Base-by-base conservation (phyloP, 2,797 vertebrate genomes). In the Martes flavigula region DNA sequence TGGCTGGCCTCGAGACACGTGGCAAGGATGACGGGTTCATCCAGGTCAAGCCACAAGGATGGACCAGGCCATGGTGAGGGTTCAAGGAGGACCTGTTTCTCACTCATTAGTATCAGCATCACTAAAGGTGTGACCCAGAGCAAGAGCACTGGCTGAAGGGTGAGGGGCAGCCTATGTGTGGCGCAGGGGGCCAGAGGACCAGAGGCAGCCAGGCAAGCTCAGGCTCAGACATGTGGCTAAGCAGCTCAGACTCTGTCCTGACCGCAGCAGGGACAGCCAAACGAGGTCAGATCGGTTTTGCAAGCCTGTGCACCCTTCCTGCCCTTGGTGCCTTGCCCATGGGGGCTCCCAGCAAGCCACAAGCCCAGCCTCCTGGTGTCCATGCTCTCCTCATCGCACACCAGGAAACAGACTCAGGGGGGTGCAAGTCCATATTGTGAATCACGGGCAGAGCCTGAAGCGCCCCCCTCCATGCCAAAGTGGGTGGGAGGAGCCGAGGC, bases 91-190 rank as follows among this genome's bases (percentile, higher is more conserved):
- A 73, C 72, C 15, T 27, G 15, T 68, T 11, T 35, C 51, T 81
- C 32, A 51, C 11, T 70, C n/a, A 64, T 62, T 27, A 23, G 40
- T 12, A 35, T 13, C 81, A 58, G 14, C 58, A 56, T 32, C 60
- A 30, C 9, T 35, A 27, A 92, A 54, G 7, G 27, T 27, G 58
- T 46, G 77, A 32, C n/a, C 27, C 15, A 20, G 18, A 38, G 14
- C 3, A 5, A 82, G 46, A 38, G 38, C 75, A 25, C 64, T 2
- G 40, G 30, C 17, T 68, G 32, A 32, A 82, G 56, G 14, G 32
- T 25, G 27, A 68, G 21, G 11, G 56, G 30, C 4, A 21, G 40
- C 8, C 15, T 13, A 6, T 0, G 12, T 23, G 8, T 0, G 12
- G 25, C 32, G 21, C 14, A 12, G 60, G 30, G 40, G 51, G 12